phyloP scores from a whole-genome alignment of 2,113 vertebrate species.

The Propithecus coquereli region DNA sequence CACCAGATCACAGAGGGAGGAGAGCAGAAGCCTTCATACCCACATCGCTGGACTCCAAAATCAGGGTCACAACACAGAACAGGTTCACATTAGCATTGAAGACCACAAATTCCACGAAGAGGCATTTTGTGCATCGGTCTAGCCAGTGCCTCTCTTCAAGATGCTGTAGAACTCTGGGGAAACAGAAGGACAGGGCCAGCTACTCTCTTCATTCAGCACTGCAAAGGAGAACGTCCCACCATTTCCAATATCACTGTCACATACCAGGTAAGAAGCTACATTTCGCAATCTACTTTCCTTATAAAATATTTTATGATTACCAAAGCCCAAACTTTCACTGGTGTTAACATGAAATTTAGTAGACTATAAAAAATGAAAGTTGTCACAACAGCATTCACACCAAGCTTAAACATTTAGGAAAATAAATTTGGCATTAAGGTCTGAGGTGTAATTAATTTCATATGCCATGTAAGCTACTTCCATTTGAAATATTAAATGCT shows the following conservation, averaged over 20 bases:
- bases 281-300: not conserved
- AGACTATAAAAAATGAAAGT: not conserved
- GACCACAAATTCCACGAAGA: constrained; percentile 75
- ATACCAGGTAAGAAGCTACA: not conserved
- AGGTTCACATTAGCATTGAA: constrained; percentile 76
- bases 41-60: constrained; percentile 67
- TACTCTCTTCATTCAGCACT: not conserved
- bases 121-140: constrained; percentile 60
- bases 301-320: not conserved
- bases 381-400: not conserved
- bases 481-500: not conserved
- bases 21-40: constrained; percentile 56
- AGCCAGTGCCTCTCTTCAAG: constrained; percentile 69
- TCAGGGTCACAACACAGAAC: constrained; percentile 68
- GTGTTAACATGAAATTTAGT: not conserved
- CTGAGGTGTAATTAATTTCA: not conserved
- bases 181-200: not conserved
- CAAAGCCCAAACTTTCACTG: not conserved
- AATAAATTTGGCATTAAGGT: not conserved
- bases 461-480: not conserved
- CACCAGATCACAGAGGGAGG: not conserved
- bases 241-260: not conserved
- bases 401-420: not conserved
- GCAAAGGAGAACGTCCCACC: not conserved
- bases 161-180: constrained; percentile 43